Base-by-base conservation (phyloP, 35 echinoderm and acorn worm genomes). In the Chiridota heheva region DNA sequence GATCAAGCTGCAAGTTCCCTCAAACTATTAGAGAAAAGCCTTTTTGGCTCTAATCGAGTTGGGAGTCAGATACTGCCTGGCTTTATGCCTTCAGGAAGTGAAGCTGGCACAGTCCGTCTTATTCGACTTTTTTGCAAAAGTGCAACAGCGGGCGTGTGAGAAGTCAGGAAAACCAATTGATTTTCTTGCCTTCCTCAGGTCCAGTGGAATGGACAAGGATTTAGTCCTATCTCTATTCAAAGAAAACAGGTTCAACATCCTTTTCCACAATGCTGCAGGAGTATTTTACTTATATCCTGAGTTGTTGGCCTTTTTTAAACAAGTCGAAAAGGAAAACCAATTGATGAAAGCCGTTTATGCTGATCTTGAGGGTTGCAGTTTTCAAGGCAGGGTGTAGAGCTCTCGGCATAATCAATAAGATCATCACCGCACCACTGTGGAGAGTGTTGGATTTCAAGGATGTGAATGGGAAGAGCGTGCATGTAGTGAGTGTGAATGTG, bases 191-290 rank as follows among this genome's bases (percentile, higher is more conserved):
- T 88, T 70, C 33, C 49, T 81, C 36, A 20, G 24, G 24, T 24
- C 41, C 40, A 76, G 4, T 47, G 30, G 48, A 2, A 80, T 38
- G 26, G 72, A 53, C 6, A 58, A 45, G 3, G 27, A 34, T 5
- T 63, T 84, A 26, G 58, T 53, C 25, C 53, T 91, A 3, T 61
- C 73, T 33, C 59, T 60, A 2, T 91, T 85, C 45, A 86, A 39
- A 53, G 81, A 72, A 12, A 91, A 91, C 41, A 65, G 88, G 36
- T 85, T 91, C 36, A 85, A 91, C 61, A 85, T 91, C 27, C 20
- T 91, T 16, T 91, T 86, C 62, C 62, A 91, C 36, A 86, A 91
- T 86, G 72, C 49, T 36, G 89, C 82, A 1, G 81, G 72, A 26
- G 71, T 91, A 30, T 85, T 44, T 30, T 71, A 42, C 66, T 40